Base-by-base conservation (phyloP, 2,888 invertebrate species). In the Tiliacea citrago region DNA sequence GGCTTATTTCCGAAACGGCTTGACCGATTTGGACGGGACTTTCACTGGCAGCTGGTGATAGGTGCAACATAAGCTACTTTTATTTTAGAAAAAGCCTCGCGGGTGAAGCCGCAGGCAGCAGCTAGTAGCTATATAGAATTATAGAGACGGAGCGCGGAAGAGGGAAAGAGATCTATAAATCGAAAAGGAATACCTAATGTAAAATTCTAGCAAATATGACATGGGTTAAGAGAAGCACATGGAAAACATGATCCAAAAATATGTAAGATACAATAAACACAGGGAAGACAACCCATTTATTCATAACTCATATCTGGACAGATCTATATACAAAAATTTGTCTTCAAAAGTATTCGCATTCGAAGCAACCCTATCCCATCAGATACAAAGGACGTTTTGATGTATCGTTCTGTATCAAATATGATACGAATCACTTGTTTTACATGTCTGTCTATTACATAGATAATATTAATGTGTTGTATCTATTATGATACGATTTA, bases 371-470 rank as follows among this genome's bases (percentile, higher is more conserved):
- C 82, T 84, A 77, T 72, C 85, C 84, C 82, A 82, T 81, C 85
- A 79, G 81, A 90, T 87, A 86, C 88, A 89, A 90, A 91, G 92
- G 90, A 83, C 90, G 90, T 92, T 93, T 91, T 93, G 92, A 93
- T 92, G 90, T 92, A 93, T 94, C 90, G 90, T 92, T 91, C 88
- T 91, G 53, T 53, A 55, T 53, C 71, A 71, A 71, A 90, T 90
- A 88, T 91, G 93, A 94, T 93, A 89, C 89, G 88, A 93, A 94
- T 94, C 93, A 83, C 82, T 89, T 86, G 85, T 73, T 88, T 88
- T 88, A 88, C 91, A 88, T 89, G 91, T 91, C 88, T 88, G 86
- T 84, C 77, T 82, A 79, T 81, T 85, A 83, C 85, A 82, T 70
- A 84, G 88, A 91, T 90, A 89, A 87, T 85, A 89, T 80, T 87